Conservation (phyloP, 1,140 invertebrate species). For the Cydia fagiglandana region DNA sequence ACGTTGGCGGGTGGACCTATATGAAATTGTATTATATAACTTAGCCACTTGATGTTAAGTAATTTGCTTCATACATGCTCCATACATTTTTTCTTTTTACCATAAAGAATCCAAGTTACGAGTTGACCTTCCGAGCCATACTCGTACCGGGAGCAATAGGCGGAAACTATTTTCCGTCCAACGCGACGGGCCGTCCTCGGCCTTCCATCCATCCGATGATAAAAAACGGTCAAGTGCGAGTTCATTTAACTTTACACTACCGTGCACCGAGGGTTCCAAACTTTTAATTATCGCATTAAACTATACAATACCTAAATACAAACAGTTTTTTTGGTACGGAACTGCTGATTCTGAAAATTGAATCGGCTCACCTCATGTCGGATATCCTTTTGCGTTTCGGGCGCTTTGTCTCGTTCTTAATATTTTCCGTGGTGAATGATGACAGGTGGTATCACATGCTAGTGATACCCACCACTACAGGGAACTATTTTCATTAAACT, state of each 20-base stretch:
- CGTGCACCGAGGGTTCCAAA: too few species aligned
- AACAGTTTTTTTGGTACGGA: too few species aligned
- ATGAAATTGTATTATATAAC: too few species aligned
- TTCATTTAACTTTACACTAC: too few species aligned
- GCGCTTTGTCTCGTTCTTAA: slow-evolving; percentile 62
- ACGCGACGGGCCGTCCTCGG: neutral
- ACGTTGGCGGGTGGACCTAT: too few species aligned
- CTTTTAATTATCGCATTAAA: too few species aligned
- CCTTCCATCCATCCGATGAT: neutral
- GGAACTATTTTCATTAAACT: slow-evolving; percentile 1
- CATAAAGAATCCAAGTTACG: neutral
- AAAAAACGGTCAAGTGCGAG: too few species aligned
- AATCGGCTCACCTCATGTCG: slow-evolving; percentile 67
- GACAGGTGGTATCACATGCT: slow-evolving; percentile 70
- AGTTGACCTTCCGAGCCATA: neutral
- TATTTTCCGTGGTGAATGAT: slow-evolving; percentile 63
- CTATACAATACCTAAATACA: too few species aligned
- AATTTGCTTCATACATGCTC: too few species aligned
- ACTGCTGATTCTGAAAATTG: neutral
- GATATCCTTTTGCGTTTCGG: slow-evolving; percentile 68
- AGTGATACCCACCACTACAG: slow-evolving; percentile 67
- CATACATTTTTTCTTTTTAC: neutral
- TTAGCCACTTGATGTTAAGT: too few species aligned
- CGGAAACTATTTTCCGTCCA: slow-evolving; percentile 9
- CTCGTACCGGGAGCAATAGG: slow-evolving; percentile 6